Conservation (phyloP, 2,888 invertebrate species). For the Sphaerophoria taeniata region DNA sequence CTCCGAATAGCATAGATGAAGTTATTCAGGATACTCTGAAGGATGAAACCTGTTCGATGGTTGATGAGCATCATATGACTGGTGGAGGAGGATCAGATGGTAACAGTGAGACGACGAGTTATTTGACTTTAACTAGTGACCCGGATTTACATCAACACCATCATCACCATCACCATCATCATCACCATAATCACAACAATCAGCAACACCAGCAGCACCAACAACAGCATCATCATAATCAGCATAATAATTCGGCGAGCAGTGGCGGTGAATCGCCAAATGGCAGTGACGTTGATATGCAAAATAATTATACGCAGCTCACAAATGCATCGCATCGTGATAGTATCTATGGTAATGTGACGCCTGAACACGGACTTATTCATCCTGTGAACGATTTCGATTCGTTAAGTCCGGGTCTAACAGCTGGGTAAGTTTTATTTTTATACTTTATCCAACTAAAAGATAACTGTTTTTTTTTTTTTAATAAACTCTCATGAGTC, state of each 20-base stretch:
- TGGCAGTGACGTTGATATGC: slow-evolving; percentile 78
- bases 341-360: slow-evolving; percentile 78
- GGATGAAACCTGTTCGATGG: slow-evolving; percentile 80
- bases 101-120: slow-evolving; percentile 77
- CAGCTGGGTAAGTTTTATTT: slow-evolving; percentile 79
- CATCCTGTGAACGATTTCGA: slow-evolving; percentile 77
- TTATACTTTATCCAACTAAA: neutral
- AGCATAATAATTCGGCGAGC: slow-evolving; percentile 68
- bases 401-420: slow-evolving; percentile 79
- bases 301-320: slow-evolving; percentile 81
- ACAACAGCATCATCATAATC: slow-evolving; percentile 73
- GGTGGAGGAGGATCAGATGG: slow-evolving; percentile 59
- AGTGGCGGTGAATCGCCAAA: slow-evolving; percentile 75
- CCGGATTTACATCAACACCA: slow-evolving; percentile 80
- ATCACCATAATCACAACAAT: slow-evolving; percentile 49
- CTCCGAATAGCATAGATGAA: slow-evolving; percentile 81
- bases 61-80: slow-evolving; percentile 79
- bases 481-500: no score
- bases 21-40: slow-evolving; percentile 83
- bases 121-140: slow-evolving; percentile 80
- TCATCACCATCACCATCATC: slow-evolving; percentile 77
- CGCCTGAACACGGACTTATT: slow-evolving; percentile 78
- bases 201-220: slow-evolving; percentile 74
- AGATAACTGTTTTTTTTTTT: neutral
- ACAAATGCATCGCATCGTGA: slow-evolving; percentile 80